Percentiles rank a stretch among this genome's conserved stretches.
phyloP scores from a whole-genome alignment of 2,113 vertebrate species.

The Melospiza melodia region DNA sequence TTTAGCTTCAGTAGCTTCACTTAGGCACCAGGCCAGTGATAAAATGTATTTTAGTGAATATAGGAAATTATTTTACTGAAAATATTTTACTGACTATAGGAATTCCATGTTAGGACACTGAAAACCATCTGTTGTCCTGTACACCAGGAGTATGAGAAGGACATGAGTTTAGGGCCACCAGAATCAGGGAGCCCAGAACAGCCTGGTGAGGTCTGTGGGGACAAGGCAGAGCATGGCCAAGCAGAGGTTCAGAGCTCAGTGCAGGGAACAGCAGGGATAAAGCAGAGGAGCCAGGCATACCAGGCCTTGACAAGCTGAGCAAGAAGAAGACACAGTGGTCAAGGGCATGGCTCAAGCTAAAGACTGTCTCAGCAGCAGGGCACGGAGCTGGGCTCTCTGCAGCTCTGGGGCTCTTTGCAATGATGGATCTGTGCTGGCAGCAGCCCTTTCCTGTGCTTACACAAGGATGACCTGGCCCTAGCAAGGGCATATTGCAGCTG shows the following conservation, averaged over 20 bases:
- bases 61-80: not conserved
- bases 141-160: not conserved
- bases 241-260: not conserved
- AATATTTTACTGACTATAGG: not conserved
- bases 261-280: not conserved
- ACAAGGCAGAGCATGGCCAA: not conserved
- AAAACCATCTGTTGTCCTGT: not conserved
- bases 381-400: not conserved
- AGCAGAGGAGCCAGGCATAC: not conserved
- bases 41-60: not conserved
- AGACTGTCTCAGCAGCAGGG: not conserved
- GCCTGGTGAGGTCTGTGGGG: not conserved
- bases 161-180: not conserved
- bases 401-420: not conserved
- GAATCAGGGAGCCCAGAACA: not conserved
- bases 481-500: not conserved
- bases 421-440: not conserved
- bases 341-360: not conserved
- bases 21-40: not conserved
- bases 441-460: not conserved
- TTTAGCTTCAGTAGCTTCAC: not conserved
- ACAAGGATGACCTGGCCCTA: not conserved
- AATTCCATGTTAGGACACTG: not conserved
- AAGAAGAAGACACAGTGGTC: rapidly evolving
- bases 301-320: not conserved